Evolutionary conservation across 2,797 vertebrate genomes (phyloP).

Genomic region (Leptodactylus fallax): DNA sequence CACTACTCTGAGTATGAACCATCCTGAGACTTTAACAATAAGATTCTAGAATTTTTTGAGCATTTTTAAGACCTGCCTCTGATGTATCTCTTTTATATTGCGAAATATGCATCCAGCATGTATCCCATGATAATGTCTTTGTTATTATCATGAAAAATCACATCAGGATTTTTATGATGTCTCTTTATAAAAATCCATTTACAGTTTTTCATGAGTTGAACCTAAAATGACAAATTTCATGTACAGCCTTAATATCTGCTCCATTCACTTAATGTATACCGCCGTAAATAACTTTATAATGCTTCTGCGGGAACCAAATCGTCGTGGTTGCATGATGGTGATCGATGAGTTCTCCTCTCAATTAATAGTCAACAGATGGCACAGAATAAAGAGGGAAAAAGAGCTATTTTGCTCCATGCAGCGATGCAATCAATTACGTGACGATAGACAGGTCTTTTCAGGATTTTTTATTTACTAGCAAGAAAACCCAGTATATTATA

Average conservation of each 20-base stretch:
- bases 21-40: constrained; percentile 3
- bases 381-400: constrained; percentile 20
- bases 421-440: constrained; percentile 35
- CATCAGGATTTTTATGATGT: constrained; percentile 7
- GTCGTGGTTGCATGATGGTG: constrained; percentile 27
- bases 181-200: constrained; percentile 42
- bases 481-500: constrained; percentile 27
- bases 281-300: constrained; percentile 40
- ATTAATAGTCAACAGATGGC: constrained; percentile 50
- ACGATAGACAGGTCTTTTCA: constrained; percentile 19
- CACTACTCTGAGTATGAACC: background rate
- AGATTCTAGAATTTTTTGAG: background rate
- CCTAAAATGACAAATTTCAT: constrained; percentile 26
- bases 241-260: constrained; percentile 24
- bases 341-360: constrained; percentile 45
- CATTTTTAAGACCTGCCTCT: background rate
- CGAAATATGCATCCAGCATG: background rate
- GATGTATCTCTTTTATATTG: background rate
- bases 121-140: background rate
- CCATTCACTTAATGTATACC: constrained; percentile 11
- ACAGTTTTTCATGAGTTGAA: background rate
- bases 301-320: constrained; percentile 14
- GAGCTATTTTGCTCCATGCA: constrained; percentile 21
- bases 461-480: constrained; percentile 39
- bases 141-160: background rate